These are phyloP conservation scores for Euura saliciscinereae DNA, from an alignment of 1,140 invertebrate species.

Conservation along the genomic window DNA sequence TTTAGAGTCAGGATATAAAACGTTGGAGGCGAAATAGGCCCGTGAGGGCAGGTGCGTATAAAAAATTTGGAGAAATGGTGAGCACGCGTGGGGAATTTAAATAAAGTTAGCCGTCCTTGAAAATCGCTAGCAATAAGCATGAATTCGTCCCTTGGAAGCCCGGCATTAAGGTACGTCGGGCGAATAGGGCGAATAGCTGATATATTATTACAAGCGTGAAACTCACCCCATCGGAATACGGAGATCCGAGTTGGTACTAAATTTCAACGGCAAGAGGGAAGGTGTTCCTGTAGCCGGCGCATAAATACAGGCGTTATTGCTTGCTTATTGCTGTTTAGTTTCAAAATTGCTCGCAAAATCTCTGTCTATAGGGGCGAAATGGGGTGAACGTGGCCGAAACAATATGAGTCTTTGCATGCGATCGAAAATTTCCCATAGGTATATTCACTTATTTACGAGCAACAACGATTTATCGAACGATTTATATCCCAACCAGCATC, in stretches of 20 bases:
- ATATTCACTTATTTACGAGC: conserved; percentile 1
- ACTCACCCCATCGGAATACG: conserved; percentile 5
- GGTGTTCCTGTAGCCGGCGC: not conserved
- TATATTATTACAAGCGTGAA: not conserved
- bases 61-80: not conserved
- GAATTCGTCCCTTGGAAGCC: conserved; percentile 7
- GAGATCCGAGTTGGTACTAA: conserved; percentile 9
- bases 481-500: not conserved
- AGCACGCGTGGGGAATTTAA: not conserved
- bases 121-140: conserved; percentile 8
- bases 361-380: not conserved
- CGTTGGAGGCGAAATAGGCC: too few species aligned
- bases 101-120: not conserved
- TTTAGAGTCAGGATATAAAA: too few species aligned
- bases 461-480: not conserved
- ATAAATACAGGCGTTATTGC: conserved; percentile 16
- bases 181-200: not conserved
- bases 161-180: conserved; percentile 11
- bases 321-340: not conserved
- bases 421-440: not conserved
- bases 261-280: conserved; percentile 8
- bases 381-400: not conserved
- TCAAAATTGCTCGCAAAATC: conserved; percentile 4
- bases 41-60: not conserved
- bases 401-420: not conserved